A percentile compares a stretch with the other conserved stretches of the same genome.
These are phyloP conservation scores for Acropternis orthonyx DNA, from an alignment of 2,797 vertebrate species.

Conservation along the genomic window DNA sequence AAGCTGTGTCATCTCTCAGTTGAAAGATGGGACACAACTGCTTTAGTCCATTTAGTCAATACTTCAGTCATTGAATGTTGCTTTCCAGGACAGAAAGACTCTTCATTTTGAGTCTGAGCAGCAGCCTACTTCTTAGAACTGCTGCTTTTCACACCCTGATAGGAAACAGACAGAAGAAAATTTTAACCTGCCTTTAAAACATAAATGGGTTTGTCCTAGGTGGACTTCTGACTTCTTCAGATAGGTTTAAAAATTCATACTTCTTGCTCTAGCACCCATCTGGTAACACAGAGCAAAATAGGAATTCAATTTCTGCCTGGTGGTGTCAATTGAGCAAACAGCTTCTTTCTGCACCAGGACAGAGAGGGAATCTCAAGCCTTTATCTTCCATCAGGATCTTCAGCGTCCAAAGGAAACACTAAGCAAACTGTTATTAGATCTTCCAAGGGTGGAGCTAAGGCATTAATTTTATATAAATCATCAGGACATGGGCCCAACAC, in stretches of 20 bases:
- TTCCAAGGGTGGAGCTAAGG: background rate
- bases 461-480: background rate
- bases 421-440: background rate
- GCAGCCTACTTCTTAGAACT: background rate
- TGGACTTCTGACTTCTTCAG: background rate
- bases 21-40: background rate
- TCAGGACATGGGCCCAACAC: background rate
- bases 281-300: background rate
- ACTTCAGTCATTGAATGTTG: background rate
- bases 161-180: background rate
- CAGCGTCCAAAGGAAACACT: background rate
- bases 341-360: fast-evolving
- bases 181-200: background rate
- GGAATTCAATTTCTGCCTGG: background rate
- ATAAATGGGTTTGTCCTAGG: background rate
- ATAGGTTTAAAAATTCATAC: background rate
- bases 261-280: background rate
- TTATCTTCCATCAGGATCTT: background rate
- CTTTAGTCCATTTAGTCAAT: background rate
- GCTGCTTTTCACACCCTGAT: background rate
- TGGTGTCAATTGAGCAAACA: background rate
- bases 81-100: background rate
- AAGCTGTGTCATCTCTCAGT: background rate
- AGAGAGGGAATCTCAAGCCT: background rate
- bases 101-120: background rate